Conservation (phyloP, 2,888 invertebrate genomes). For the Pherbina coryleti region DNA sequence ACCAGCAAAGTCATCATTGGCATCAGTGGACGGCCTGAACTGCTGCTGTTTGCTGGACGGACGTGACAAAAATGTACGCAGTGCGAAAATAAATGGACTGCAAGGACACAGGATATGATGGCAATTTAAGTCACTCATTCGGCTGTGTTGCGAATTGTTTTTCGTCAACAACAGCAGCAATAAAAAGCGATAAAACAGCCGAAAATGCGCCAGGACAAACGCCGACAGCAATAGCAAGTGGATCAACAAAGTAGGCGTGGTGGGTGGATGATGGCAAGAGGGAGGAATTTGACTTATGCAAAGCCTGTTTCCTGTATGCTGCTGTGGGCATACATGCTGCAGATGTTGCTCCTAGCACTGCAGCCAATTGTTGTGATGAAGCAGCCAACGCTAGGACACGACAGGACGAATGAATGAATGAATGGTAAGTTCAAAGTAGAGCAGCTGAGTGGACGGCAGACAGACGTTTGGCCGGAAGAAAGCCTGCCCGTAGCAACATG, state of each 20-base stretch:
- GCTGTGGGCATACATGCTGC: conserved; percentile 48
- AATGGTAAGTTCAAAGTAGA: not conserved
- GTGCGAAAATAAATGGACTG: conserved; percentile 46
- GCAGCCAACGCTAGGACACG: not conserved
- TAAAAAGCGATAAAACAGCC: conserved; percentile 26
- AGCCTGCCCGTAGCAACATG: conserved; percentile 54
- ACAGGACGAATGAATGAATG: conserved; percentile 23
- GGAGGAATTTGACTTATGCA: conserved; percentile 45
- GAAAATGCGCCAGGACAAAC: conserved; percentile 4
- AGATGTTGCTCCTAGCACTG: conserved; percentile 51
- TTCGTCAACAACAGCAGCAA: conserved; percentile 23
- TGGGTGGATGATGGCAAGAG: not conserved
- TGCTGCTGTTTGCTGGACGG: not conserved
- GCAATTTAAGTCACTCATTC: conserved; percentile 64
- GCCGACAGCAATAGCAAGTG: not conserved
- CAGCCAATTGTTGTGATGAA: conserved; percentile 55
- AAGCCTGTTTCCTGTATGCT: conserved; percentile 47
- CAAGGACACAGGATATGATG: conserved; percentile 56
- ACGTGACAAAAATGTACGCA: conserved; percentile 23
- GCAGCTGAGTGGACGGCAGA: not conserved
- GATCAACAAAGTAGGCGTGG: conserved; percentile 1
- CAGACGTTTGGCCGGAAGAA: conserved; percentile 19
- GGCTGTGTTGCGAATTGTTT: conserved; percentile 42
- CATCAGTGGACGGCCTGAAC: conserved; percentile 1
- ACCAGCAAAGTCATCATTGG: conserved; percentile 11